Evolutionary conservation across 2,888 invertebrate species (phyloP).

Genomic region (Aquatica leii): DNA sequence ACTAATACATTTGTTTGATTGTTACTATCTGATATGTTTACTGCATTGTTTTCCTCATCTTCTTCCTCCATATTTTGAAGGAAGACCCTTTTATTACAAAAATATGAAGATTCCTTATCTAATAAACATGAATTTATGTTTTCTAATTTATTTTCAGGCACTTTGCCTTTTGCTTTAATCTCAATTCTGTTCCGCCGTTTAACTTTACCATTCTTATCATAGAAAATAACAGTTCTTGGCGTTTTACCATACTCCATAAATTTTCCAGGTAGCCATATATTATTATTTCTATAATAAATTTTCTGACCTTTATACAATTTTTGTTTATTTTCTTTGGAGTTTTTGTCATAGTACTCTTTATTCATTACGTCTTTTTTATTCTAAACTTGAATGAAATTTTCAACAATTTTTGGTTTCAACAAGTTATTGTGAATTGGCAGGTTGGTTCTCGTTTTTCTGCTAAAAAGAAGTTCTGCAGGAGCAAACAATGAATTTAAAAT

Average conservation of each 20-base stretch:
- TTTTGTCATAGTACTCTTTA: neutral
- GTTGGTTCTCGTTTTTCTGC: neutral
- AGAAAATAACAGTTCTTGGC: neutral
- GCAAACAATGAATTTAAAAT: neutral
- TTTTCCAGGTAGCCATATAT: neutral
- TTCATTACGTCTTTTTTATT: neutral
- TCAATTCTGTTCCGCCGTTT: neutral
- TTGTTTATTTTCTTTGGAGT: neutral
- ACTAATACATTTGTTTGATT: neutral
- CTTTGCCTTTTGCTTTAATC: neutral
- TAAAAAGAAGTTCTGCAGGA: neutral
- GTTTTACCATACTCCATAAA: neutral
- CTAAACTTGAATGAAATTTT: neutral
- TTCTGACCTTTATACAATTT: neutral
- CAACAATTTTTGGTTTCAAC: neutral
- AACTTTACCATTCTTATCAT: neutral
- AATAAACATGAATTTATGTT: neutral
- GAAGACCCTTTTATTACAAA: neutral
- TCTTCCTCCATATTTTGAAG: neutral
- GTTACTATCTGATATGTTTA: neutral
- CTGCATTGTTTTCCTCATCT: neutral
- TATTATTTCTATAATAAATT: neutral
- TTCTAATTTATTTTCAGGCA: neutral
- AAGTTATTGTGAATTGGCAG: constrained; percentile 20
- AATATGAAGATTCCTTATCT: neutral